Conservation (phyloP, 2,113 vertebrate genomes). For the Carassius auratus region DNA sequence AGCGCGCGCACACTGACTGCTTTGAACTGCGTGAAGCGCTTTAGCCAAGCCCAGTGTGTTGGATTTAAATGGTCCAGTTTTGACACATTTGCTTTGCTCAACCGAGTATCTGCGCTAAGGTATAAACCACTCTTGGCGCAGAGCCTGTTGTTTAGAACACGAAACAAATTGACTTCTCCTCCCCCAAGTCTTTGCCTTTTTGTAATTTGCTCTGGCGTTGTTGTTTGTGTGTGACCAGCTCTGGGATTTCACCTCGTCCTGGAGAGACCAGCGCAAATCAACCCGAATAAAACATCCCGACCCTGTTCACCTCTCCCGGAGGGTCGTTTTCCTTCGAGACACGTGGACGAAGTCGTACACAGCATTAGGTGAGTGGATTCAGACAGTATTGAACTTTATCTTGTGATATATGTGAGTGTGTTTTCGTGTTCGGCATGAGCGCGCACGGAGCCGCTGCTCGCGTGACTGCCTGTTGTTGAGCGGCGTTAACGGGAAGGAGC, state of each 20-base stretch:
- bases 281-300: slow-evolving; percentile 61
- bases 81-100: slow-evolving; percentile 31
- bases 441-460: neutral
- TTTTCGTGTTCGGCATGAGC: neutral
- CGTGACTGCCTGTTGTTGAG: slow-evolving; percentile 30
- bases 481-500: slow-evolving; percentile 9
- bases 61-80: slow-evolving; percentile 38
- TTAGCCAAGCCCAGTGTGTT: slow-evolving; percentile 55
- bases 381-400: slow-evolving; percentile 68
- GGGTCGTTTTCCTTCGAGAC: slow-evolving; percentile 58
- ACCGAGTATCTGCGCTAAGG: slow-evolving; percentile 47
- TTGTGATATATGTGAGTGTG: slow-evolving; percentile 7
- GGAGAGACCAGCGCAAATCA: slow-evolving; percentile 71
- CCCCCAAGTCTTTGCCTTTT: slow-evolving; percentile 68
- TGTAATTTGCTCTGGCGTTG: slow-evolving; percentile 76
- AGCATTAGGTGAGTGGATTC: slow-evolving; percentile 76
- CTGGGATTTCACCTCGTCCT: slow-evolving; percentile 82
- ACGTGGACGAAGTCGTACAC: slow-evolving; percentile 63
- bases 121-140: slow-evolving; percentile 48
- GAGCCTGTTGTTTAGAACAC: slow-evolving; percentile 49
- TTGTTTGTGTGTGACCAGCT: slow-evolving; percentile 78
- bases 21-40: slow-evolving; percentile 63
- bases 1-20: slow-evolving; percentile 67
- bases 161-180: slow-evolving; percentile 67
- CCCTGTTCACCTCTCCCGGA: slow-evolving; percentile 65